Evolutionary conservation across 1,140 invertebrate species (phyloP).

Genomic region (Euura lappo): DNA sequence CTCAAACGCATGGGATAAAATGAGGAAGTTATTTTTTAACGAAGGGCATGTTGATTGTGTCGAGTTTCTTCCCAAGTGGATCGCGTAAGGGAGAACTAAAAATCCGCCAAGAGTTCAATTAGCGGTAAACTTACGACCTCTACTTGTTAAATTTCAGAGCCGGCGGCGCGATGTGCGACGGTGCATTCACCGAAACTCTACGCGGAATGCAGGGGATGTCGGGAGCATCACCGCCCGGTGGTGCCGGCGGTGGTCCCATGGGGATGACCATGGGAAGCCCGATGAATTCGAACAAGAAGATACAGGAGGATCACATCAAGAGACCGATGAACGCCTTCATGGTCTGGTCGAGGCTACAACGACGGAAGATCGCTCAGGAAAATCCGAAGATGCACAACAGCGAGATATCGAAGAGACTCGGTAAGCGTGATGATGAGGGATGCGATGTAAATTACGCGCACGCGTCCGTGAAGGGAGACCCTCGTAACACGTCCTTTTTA

Average conservation of each 20-base stretch:
- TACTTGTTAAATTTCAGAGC: conserved; percentile 46
- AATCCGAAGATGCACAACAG: conserved; percentile 99
- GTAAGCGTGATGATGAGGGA: conserved; percentile 60
- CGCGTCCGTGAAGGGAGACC: background rate
- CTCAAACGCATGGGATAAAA: no score
- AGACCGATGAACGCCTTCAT: conserved; percentile 74
- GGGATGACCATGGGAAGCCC: conserved; percentile 47
- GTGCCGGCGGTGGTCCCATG: conserved; percentile 50
- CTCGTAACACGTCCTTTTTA: conserved; percentile 4
- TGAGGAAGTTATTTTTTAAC: no score
- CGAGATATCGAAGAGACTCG: conserved; percentile 94
- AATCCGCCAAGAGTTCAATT: background rate
- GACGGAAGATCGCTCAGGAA: conserved; percentile 93
- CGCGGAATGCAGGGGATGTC: conserved; percentile 55
- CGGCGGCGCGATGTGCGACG: conserved; percentile 62
- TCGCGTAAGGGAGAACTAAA: no score
- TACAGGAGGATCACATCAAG: conserved; percentile 66
- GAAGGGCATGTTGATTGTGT: no score
- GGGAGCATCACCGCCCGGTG: conserved; percentile 49
- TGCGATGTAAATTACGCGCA: background rate
- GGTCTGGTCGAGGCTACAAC: conserved; percentile 86
- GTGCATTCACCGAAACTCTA: conserved; percentile 53
- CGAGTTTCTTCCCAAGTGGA: no score
- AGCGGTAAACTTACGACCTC: background rate
- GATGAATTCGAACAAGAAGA: conserved; percentile 50